Base-by-base conservation (phyloP, 2,797 vertebrate species). In the Cryptoprocta ferox region DNA sequence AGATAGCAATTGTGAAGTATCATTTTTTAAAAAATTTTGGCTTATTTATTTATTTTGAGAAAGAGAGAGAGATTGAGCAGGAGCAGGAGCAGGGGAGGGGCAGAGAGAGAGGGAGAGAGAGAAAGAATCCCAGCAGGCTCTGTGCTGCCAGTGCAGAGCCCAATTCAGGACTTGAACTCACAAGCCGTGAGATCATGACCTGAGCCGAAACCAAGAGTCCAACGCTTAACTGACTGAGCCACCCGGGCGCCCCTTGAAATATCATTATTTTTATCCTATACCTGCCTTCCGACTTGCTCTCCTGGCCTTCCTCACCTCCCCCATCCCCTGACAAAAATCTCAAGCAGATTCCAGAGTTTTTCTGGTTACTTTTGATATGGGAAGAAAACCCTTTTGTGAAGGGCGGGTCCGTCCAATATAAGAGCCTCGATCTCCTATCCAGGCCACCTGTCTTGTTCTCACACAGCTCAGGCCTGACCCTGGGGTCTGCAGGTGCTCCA, bases 371-470 rank as follows among this genome's bases (percentile, higher is more conserved):
- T 68, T 56, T 15, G 32, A 50, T 63, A 8, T 56, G 15, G 13
- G 75, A 82, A 94, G 39, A 70, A 48, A 78, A 18, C 16, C 13
- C 68, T 89, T 71, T 83, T 18, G 19, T 50, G 86, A 95, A 76
- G 39, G 15, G 13, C 32, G 53, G 39, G 26, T 48, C 21, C 5
- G 14, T 85, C 70, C 86, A 11, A 0, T 26, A 4, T 63, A 13
- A 61, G 89, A 91, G 4, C 68, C 63, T 32, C 35, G 1, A n/a
- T 32, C 13, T 42, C 21, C 42, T 9, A 66, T 32, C 30, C 12
- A 4, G 35, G 10, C 10, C 45, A 18, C 37, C 9, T 2, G 68
- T 68, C 80, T 59, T 50, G 65, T 66, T 86, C 37, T 61, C 35
- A 8, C n/a, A 53, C 7, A 15, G 32, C 26, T 53, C 32, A n/a